phyloP scores from a whole-genome alignment of 2,797 vertebrate species.

The Neopelma chrysocephalum region DNA sequence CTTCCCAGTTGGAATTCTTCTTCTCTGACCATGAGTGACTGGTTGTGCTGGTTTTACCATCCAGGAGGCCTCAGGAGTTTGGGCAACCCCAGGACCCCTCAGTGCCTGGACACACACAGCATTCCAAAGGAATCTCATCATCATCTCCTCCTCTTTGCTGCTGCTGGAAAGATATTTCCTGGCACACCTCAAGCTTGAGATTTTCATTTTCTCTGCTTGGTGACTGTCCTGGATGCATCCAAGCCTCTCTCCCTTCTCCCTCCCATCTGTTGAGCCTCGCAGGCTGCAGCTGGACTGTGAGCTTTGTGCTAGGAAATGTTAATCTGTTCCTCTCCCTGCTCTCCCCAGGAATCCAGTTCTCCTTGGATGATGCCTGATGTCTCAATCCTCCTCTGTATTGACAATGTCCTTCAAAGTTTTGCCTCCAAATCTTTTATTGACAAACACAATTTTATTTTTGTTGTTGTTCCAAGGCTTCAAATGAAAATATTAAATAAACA shows the following conservation, averaged over 20 bases:
- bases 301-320: neutral
- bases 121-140: neutral
- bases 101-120: accelerated
- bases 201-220: neutral
- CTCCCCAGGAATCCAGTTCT: neutral
- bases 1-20: neutral
- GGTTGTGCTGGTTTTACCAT: neutral
- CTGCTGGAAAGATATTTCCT: neutral
- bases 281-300: neutral
- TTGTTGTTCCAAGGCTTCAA: neutral
- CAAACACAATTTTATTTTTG: neutral
- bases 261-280: neutral
- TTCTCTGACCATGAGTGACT: neutral
- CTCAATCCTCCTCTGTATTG: neutral
- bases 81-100: neutral
- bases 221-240: neutral
- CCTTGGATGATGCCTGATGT: neutral
- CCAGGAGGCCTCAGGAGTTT: neutral
- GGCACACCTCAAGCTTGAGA: neutral
- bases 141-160: neutral
- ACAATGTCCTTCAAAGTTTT: neutral
- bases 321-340: neutral
- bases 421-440: neutral
- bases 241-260: neutral
- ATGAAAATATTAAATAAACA: neutral